phyloP scores from a whole-genome alignment of 2,888 invertebrate genomes.

The Lydus trimaculatus region DNA sequence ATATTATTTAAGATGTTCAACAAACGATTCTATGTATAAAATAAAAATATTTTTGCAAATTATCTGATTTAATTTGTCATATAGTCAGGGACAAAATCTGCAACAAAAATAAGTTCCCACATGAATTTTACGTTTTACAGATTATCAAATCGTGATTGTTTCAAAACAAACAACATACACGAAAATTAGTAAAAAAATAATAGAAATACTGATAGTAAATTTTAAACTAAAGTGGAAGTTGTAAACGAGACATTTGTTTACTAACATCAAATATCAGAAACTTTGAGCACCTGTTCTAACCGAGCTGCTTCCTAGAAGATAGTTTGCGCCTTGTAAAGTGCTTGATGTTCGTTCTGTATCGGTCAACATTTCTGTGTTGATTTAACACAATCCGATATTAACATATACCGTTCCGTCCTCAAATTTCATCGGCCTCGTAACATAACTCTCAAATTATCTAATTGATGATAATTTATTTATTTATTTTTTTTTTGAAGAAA shows the following conservation, averaged over 20 bases:
- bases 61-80: slow-evolving; percentile 19
- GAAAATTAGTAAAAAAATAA: slow-evolving; percentile 12
- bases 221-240: slow-evolving; percentile 26
- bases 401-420: slow-evolving; percentile 23
- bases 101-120: slow-evolving; percentile 34
- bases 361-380: slow-evolving; percentile 31
- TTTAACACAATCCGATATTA: slow-evolving; percentile 32
- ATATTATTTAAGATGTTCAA: neutral
- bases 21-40: neutral
- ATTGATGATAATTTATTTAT: no score
- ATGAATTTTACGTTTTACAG: slow-evolving; percentile 32
- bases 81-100: slow-evolving; percentile 20
- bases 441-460: slow-evolving; percentile 16
- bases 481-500: no score
- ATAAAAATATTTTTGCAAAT: neutral
- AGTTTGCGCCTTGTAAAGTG: slow-evolving; percentile 26
- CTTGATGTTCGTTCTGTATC: slow-evolving; percentile 29
- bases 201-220: slow-evolving; percentile 7
- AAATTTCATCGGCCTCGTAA: neutral
- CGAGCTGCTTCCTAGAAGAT: slow-evolving; percentile 32
- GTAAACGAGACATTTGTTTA: slow-evolving; percentile 42
- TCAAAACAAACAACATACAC: slow-evolving; percentile 28
- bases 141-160: slow-evolving; percentile 34
- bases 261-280: slow-evolving; percentile 40
- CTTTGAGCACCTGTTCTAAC: slow-evolving; percentile 34